Conservation (phyloP, 2,113 vertebrate genomes). For the Sminthopsis crassicaudata region DNA sequence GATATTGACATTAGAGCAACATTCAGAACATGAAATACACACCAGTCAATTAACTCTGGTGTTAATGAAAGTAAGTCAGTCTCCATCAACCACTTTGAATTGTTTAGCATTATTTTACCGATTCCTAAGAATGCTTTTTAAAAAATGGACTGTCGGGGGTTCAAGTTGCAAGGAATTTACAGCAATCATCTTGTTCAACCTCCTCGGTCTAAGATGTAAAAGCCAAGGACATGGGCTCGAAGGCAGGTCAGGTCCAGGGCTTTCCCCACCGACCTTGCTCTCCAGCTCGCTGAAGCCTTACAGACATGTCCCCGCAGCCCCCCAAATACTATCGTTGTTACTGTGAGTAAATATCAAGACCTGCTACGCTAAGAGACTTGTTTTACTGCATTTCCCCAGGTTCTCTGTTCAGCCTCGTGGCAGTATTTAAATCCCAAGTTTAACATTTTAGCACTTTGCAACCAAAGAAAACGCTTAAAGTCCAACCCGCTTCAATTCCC, state of each 20-base stretch:
- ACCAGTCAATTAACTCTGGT: background rate
- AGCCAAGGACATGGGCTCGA: background rate
- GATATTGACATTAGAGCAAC: background rate
- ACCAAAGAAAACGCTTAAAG: background rate
- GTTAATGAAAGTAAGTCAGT: background rate
- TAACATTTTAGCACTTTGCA: background rate
- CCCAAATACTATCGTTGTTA: conserved; percentile 12
- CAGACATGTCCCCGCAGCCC: background rate
- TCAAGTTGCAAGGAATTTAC: background rate
- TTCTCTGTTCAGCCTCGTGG: background rate
- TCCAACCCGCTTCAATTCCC: conserved; percentile 13
- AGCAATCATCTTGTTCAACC: background rate
- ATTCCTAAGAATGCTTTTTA: background rate
- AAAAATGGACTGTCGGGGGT: background rate
- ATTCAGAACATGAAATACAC: too few relatives aligned
- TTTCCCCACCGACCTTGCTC: background rate
- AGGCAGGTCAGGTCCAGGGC: background rate
- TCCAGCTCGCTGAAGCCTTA: background rate
- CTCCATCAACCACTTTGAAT: background rate
- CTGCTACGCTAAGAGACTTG: background rate
- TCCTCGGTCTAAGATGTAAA: background rate
- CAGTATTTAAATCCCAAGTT: background rate
- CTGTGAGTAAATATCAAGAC: background rate
- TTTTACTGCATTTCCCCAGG: background rate
- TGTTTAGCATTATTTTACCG: background rate